phyloP scores from a whole-genome alignment of 23 tunicate genomes.

The Corella eumyota region DNA sequence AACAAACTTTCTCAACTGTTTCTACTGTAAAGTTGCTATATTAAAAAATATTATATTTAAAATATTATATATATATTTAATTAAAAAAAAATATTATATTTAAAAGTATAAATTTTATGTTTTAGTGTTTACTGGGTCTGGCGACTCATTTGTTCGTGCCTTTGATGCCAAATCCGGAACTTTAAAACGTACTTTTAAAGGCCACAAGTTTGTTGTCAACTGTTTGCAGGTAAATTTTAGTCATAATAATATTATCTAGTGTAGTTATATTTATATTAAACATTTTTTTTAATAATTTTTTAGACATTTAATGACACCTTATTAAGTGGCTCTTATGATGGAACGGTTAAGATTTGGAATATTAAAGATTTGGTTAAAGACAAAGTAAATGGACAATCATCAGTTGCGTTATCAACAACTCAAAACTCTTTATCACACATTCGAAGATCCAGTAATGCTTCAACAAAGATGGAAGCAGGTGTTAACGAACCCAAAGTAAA shows the following conservation, averaged over 20 bases:
- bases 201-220: constrained; percentile 76
- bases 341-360: constrained; percentile 76
- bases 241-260: background rate
- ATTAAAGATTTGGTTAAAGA: constrained; percentile 30
- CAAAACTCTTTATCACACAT: too few relatives aligned
- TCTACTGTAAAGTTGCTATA: too few relatives aligned
- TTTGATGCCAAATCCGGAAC: constrained; percentile 80
- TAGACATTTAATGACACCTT: constrained; percentile 44
- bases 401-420: too few relatives aligned
- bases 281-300: constrained; percentile 1
- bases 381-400: too few relatives aligned
- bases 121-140: constrained; percentile 79
- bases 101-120: too few relatives aligned
- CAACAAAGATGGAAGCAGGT: too few relatives aligned
- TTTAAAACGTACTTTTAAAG: constrained; percentile 54
- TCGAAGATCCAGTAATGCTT: too few relatives aligned
- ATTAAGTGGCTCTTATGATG: constrained; percentile 81
- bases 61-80: too few relatives aligned
- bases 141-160: constrained; percentile 48
- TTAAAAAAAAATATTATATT: too few relatives aligned
- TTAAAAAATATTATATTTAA: too few relatives aligned
- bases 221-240: constrained; percentile 46
- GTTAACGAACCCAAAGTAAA: too few relatives aligned
- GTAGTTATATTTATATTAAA: background rate
- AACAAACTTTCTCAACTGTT: too few relatives aligned